Base-by-base conservation (phyloP, 2,113 vertebrate species). In the Hippocampus abdominalis region DNA sequence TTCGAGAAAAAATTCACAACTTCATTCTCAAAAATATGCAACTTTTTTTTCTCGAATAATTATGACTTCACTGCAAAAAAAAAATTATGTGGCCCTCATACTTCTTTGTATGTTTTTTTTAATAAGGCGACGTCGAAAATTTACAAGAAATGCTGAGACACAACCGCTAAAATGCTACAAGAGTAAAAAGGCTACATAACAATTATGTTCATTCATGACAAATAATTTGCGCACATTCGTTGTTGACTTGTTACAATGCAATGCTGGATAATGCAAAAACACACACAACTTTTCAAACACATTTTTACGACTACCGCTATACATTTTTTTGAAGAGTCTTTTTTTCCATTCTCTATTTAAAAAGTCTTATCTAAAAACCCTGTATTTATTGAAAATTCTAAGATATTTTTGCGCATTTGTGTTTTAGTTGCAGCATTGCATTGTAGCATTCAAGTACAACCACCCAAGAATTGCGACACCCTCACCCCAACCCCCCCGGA, bases 111-210 rank as follows among this genome's bases (percentile, higher is more conserved):
- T 29, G 65, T 74, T 76, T 36, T 76, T 36, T 32, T 46, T 68
- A 70, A 53, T 82, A 86, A 90, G 88, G 88, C 83, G 88, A 80
- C 74, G 83, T 84, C 46, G 32, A 63, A 79, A 78, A 86, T 89
- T 82, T 89, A 86, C 85, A 87, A 75, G 81, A 82, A 82, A 86
- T 81, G 83, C 73, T 64, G 71, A 83, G 88, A 89, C 78, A 80
- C 75, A 73, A 64, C 32, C 69, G 83, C 87, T 89, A 67, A 83
- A 90, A 89, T 92, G 91, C 91, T 93, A 92, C 91, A 91, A 77
- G 89, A 83, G 91, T 78, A 44, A 77, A 88, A 89, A 91, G 92
- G 91, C 91, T 93, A 93, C 91, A 89, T 91, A 86, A 90, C 88
- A 85, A 76, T 84, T 77, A 82, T 77, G 84, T 12, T 80, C 81